Evolutionary conservation across 2,888 invertebrate genomes (phyloP).

Genomic region (Nowickia ferox): DNA sequence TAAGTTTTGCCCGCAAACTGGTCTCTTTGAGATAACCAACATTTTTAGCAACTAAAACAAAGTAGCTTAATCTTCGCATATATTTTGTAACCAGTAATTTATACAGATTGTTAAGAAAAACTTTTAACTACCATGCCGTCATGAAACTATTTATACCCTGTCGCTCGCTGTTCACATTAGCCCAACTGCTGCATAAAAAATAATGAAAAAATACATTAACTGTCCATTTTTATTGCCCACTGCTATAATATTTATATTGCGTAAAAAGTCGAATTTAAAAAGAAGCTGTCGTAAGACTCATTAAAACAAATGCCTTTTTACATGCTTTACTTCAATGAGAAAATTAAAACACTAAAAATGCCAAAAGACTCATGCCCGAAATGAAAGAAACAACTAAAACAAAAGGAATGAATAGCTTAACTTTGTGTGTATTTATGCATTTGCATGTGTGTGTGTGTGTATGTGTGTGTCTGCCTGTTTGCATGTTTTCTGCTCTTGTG

Average conservation of each 20-base stretch:
- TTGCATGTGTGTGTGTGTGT: not conserved
- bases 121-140: too few relatives aligned
- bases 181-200: not conserved
- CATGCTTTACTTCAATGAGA: constrained; percentile 35
- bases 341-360: constrained; percentile 41
- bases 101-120: too few relatives aligned
- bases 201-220: not conserved
- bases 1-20: too few relatives aligned
- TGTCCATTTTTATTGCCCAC: constrained; percentile 26
- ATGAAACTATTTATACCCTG: too few relatives aligned
- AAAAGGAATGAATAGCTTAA: constrained; percentile 12
- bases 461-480: not conserved
- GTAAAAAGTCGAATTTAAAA: constrained; percentile 26
- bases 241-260: constrained; percentile 37
- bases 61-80: too few relatives aligned
- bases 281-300: constrained; percentile 50
- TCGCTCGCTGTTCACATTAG: too few relatives aligned
- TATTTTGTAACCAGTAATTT: too few relatives aligned
- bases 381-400: constrained; percentile 4
- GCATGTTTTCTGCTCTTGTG: constrained; percentile 53
- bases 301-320: constrained; percentile 50
- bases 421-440: not conserved
- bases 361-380: constrained; percentile 6
- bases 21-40: too few relatives aligned
- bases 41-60: too few relatives aligned